These are phyloP conservation scores for Oceanites oceanicus DNA, from an alignment of 2,113 vertebrate genomes.

Conservation along the genomic window DNA sequence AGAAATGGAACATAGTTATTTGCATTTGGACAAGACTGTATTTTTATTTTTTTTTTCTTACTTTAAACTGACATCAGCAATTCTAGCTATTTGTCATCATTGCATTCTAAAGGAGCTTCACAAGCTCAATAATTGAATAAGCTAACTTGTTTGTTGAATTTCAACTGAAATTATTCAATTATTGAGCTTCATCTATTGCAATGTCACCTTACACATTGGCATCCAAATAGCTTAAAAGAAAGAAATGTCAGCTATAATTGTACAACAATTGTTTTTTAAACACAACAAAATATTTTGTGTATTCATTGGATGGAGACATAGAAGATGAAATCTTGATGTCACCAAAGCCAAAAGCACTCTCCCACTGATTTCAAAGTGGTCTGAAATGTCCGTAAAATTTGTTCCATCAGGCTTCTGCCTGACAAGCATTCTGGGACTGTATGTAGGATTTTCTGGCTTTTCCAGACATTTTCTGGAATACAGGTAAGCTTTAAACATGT, in stretches of 20 bases:
- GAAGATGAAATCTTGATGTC: background rate
- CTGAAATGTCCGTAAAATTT: background rate
- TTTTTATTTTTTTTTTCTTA: background rate
- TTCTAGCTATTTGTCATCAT: background rate
- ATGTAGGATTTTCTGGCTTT: background rate
- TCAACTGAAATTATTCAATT: background rate
- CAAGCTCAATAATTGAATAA: background rate
- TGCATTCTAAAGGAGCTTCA: background rate
- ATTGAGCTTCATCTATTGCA: background rate
- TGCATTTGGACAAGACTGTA: background rate
- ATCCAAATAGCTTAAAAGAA: background rate
- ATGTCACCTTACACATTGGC: background rate
- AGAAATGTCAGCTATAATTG: background rate
- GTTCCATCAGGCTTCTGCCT: background rate
- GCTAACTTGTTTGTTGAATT: background rate
- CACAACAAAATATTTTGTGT: background rate
- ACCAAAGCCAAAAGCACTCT: background rate
- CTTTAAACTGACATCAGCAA: background rate
- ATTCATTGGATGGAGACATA: background rate
- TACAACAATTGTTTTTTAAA: background rate
- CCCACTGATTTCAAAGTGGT: background rate
- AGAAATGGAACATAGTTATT: background rate
- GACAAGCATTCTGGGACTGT: background rate
- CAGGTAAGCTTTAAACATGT: background rate
- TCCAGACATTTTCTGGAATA: background rate